A percentile compares a stretch with the other conserved stretches of the same genome.
Evolutionary conservation across 2,888 invertebrate genomes (phyloP).

Genomic region (Coelogynopora nodosa): DNA sequence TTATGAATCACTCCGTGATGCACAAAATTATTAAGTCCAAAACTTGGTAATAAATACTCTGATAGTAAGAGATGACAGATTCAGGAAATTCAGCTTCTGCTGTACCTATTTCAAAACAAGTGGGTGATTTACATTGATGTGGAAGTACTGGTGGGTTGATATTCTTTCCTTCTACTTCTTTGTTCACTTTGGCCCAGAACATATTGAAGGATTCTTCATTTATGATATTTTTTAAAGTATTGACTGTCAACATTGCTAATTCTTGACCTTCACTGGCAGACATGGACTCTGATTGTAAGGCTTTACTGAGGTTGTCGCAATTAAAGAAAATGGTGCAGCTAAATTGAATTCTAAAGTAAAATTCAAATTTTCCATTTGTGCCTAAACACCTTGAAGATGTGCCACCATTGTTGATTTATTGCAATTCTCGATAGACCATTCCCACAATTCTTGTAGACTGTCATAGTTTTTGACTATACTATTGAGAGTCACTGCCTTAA

Average conservation of each 20-base stretch:
- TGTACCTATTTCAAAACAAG: slow-evolving; percentile 28
- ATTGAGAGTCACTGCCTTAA: neutral
- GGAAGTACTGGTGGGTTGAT: slow-evolving; percentile 28
- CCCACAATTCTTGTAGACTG: slow-evolving; percentile 4
- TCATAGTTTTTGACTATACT: neutral
- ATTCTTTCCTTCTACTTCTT: slow-evolving; percentile 31
- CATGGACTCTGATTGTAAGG: slow-evolving; percentile 13
- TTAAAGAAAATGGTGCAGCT: slow-evolving; percentile 31
- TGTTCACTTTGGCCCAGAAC: slow-evolving; percentile 25
- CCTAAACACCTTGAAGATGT: neutral
- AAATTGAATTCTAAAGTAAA: slow-evolving; percentile 13
- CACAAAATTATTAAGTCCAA: slow-evolving; percentile 28
- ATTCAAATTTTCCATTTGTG: slow-evolving; percentile 10
- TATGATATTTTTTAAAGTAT: slow-evolving; percentile 27
- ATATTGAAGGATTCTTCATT: slow-evolving; percentile 25
- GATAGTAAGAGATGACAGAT: slow-evolving; percentile 28
- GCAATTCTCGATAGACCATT: slow-evolving; percentile 31
- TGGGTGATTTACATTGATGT: slow-evolving; percentile 7
- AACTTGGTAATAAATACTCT: slow-evolving; percentile 12
- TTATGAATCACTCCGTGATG: slow-evolving; percentile 20
- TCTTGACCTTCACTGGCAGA: slow-evolving; percentile 19
- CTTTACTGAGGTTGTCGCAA: slow-evolving; percentile 24
- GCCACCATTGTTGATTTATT: slow-evolving; percentile 28
- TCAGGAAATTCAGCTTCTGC: slow-evolving; percentile 31
- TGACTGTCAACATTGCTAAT: slow-evolving; percentile 18